phyloP scores from a whole-genome alignment of 2,888 invertebrate species.

The Gandaritis pyraliata region DNA sequence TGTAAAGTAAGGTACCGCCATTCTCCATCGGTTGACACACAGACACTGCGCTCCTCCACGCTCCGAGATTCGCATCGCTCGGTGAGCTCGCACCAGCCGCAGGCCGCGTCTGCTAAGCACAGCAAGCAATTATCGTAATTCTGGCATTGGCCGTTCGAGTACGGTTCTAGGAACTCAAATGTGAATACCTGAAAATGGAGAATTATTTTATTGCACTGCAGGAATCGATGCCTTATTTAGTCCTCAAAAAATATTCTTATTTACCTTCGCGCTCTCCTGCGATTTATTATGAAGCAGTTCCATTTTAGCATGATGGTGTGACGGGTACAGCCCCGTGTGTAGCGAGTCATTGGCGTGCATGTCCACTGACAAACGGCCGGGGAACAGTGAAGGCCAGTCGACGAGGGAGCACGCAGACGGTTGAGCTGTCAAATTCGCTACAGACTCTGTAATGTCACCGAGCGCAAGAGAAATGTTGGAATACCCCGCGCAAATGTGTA shows the following conservation, averaged over 20 bases:
- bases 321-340: slow-evolving; percentile 84
- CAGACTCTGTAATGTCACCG: slow-evolving; percentile 75
- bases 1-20: slow-evolving; percentile 93
- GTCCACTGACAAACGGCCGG: slow-evolving; percentile 87
- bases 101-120: slow-evolving; percentile 94
- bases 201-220: not conserved
- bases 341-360: slow-evolving; percentile 87
- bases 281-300: slow-evolving; percentile 90
- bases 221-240: not conserved
- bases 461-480: slow-evolving; percentile 88
- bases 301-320: slow-evolving; percentile 91
- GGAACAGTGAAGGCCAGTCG: slow-evolving; percentile 86
- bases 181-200: slow-evolving; percentile 87
- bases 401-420: slow-evolving; percentile 88
- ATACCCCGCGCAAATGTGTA: slow-evolving; percentile 92
- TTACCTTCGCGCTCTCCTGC: slow-evolving; percentile 89
- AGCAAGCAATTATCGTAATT: slow-evolving; percentile 93
- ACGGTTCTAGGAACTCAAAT: slow-evolving; percentile 95
- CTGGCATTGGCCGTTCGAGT: slow-evolving; percentile 90
- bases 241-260: not conserved
- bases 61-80: slow-evolving; percentile 87
- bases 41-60: slow-evolving; percentile 87
- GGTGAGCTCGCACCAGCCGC: slow-evolving; percentile 96
- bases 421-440: slow-evolving; percentile 87
- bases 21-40: slow-evolving; percentile 81